Base-by-base conservation (phyloP, 2,888 invertebrate species). In the Euproctis similis region DNA sequence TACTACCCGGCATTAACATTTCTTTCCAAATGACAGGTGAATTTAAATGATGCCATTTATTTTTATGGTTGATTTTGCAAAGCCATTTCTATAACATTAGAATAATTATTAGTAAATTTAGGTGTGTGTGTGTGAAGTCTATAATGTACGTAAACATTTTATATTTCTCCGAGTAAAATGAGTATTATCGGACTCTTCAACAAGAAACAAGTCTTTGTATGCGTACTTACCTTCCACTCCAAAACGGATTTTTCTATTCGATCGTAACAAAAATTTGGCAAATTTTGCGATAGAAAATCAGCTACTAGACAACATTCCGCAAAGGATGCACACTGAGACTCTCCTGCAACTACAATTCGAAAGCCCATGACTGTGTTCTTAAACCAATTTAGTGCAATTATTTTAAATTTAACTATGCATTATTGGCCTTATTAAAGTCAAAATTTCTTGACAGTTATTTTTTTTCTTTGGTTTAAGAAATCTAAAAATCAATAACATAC, bases 11-110 rank as follows among this genome's bases (percentile, higher is more conserved):
- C 54, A 78, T 66, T 28, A 84, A 62, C 30, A 88, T 56, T 63
- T 89, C 88, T 59, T 87, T 88, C 88, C 89, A 90, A 42, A 89
- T 68, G 26, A 90, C 48, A 4, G 88, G 89, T 7, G 87, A 87
- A 23, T 58, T 63, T 1, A 41, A 48, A 33, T 88, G 86, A 48
- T 82, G 76, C 90, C 89, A 90, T 29, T 77, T 73, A 43, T 88
- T 62, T 42, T 71, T 70, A 26, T 63, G 46, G 51, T 89, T 89
- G 14, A 74, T 61, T 54, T 85, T 69, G 24, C 53, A 45, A 19
- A 89, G 46, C 86, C 87, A 89, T 8, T 46, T 33, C 88, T 86
- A 44, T 30, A 65, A 59, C 9, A 34, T 12, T n/a, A n/a, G n/a
- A n/a, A n/a, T n/a, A n/a, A n/a, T n/a, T n/a, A n/a, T n/a, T n/a